Conservation (phyloP, 1,140 invertebrate genomes). For the Bombus breviceps region DNA sequence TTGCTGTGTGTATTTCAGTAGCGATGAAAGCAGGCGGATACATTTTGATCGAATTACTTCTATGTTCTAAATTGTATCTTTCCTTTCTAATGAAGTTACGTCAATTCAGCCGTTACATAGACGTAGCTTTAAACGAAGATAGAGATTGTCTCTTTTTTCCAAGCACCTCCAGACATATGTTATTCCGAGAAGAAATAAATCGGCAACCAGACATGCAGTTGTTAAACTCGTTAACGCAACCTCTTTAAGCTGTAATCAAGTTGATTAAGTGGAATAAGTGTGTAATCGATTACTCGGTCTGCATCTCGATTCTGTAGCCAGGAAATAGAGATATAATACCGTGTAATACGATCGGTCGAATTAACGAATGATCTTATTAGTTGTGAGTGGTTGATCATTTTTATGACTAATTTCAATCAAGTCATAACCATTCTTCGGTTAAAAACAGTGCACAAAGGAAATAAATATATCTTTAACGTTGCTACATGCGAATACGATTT, state of each 20-base stretch:
- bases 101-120: too few relatives aligned
- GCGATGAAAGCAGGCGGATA: neutral
- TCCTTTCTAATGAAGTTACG: neutral
- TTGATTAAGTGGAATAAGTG: slow-evolving; percentile 37
- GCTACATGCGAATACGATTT: neutral
- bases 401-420: neutral
- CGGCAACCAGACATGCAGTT: neutral
- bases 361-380: slow-evolving; percentile 48
- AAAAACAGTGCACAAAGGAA: neutral
- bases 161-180: too few relatives aligned
- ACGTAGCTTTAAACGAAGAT: neutral
- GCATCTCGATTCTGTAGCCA: slow-evolving; percentile 38
- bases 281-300: slow-evolving; percentile 52
- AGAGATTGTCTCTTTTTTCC: neutral
- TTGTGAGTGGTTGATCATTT: neutral
- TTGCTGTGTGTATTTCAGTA: neutral
- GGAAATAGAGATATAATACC: slow-evolving; percentile 26
- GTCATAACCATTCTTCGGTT: too few relatives aligned
- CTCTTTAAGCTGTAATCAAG: slow-evolving; percentile 18
- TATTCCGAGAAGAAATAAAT: slow-evolving; percentile 18
- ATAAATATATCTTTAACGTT: neutral
- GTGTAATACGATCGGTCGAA: neutral
- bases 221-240: slow-evolving; percentile 14
- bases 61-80: neutral
- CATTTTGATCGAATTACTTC: too few relatives aligned